Conservation (phyloP, 2,888 invertebrate species). For the Scelioninae gen. 1 region DNA sequence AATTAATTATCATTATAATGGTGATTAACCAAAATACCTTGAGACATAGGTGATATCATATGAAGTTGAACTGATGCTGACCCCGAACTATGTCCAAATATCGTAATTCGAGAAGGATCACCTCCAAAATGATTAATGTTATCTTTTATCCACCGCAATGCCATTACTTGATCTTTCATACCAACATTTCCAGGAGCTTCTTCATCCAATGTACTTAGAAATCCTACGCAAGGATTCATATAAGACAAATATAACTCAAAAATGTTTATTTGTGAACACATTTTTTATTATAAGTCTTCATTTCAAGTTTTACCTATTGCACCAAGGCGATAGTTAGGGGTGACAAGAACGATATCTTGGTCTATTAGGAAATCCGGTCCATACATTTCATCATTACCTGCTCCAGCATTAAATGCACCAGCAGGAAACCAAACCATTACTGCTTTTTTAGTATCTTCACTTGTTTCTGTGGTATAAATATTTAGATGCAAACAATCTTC, state of each 20-base stretch:
- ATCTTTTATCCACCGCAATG: conserved; percentile 79
- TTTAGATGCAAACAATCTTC: conserved; percentile 80
- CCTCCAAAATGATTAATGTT: conserved; percentile 81
- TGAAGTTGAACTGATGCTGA: conserved; percentile 77
- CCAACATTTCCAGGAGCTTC: conserved; percentile 80
- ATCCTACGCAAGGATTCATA: conserved; percentile 73
- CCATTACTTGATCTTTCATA: conserved; percentile 80
- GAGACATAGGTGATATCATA: conserved; percentile 80
- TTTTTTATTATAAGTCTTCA: background rate
- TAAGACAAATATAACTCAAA: background rate
- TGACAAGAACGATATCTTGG: conserved; percentile 79
- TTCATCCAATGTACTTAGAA: conserved; percentile 77
- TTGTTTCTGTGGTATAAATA: conserved; percentile 78
- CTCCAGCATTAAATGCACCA: conserved; percentile 76
- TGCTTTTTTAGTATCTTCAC: conserved; percentile 76
- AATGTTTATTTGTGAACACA: background rate
- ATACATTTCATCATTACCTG: conserved; percentile 75
- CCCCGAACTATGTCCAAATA: conserved; percentile 77
- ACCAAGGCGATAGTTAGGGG: conserved; percentile 78
- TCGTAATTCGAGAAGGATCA: conserved; percentile 76
- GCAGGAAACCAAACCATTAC: conserved; percentile 79
- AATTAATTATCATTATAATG: conserved; percentile 54
- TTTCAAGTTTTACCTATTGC: conserved; percentile 74
- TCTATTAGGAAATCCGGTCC: conserved; percentile 79
- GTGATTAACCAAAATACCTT: conserved; percentile 70